Evolutionary conservation across 2,888 invertebrate species (phyloP).

Genomic region (Schrankia costaestrigalis): DNA sequence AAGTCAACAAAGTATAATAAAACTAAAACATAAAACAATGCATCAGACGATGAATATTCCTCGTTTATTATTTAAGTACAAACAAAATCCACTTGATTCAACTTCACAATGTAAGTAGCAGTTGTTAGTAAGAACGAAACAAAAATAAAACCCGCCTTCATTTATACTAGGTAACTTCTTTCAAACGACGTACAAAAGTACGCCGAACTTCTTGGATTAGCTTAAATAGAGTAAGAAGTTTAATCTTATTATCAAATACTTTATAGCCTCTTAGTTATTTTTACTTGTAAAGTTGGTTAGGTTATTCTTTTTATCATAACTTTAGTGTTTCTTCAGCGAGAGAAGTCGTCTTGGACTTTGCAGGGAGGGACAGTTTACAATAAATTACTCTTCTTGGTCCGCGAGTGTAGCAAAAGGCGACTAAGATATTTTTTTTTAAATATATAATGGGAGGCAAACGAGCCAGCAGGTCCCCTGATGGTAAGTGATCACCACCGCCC

Average conservation of each 20-base stretch:
- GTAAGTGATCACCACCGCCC: too few species aligned
- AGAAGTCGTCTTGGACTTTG: too few species aligned
- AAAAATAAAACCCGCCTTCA: slow-evolving; percentile 34
- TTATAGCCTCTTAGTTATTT: not conserved
- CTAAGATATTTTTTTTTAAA: too few species aligned
- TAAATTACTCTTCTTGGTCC: too few species aligned
- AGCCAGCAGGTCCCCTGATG: too few species aligned
- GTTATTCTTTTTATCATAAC: too few species aligned
- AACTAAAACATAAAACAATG: slow-evolving; percentile 9
- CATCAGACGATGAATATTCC: slow-evolving; percentile 22
- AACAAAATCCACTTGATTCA: slow-evolving; percentile 16
- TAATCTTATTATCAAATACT: not conserved
- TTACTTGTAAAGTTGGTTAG: not conserved
- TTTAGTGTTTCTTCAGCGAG: too few species aligned
- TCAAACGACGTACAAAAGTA: slow-evolving; percentile 32
- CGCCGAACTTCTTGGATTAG: slow-evolving; percentile 12
- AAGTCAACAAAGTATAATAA: too few species aligned
- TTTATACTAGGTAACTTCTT: slow-evolving; percentile 38
- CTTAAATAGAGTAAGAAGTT: slow-evolving; percentile 16
- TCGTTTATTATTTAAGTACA: slow-evolving; percentile 23
- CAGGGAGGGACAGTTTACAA: too few species aligned
- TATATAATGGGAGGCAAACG: too few species aligned
- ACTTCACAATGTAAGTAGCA: slow-evolving; percentile 26
- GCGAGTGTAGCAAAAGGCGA: too few species aligned
- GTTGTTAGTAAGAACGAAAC: slow-evolving; percentile 31